These are phyloP conservation scores for Epinotia bilunana DNA, from an alignment of 2,888 invertebrate species.

Conservation along the genomic window DNA sequence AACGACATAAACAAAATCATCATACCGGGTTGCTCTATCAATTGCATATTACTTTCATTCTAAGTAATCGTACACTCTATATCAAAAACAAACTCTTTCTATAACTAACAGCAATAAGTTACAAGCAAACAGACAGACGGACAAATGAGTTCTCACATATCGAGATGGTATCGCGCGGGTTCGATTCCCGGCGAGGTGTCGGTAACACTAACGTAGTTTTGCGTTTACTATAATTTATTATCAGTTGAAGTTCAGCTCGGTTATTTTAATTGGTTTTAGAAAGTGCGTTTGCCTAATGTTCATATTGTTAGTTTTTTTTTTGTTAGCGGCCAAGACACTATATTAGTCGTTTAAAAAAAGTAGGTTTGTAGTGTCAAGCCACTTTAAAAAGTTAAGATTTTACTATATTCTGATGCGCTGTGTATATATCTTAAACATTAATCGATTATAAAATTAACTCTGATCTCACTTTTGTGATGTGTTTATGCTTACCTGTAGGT, in stretches of 20 bases:
- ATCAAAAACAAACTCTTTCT: slow-evolving; percentile 14
- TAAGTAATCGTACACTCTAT: slow-evolving; percentile 14
- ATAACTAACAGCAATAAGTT: slow-evolving; percentile 33
- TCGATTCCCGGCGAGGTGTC: slow-evolving; percentile 51
- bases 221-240: slow-evolving; percentile 26
- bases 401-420: too few relatives aligned
- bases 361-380: too few relatives aligned
- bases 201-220: slow-evolving; percentile 47
- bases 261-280: neutral
- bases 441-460: too few relatives aligned
- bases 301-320: neutral
- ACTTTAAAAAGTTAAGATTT: too few relatives aligned
- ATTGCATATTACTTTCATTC: slow-evolving; percentile 9
- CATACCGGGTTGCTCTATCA: neutral
- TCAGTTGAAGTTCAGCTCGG: slow-evolving; percentile 2
- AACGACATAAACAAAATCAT: neutral
- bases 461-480: neutral
- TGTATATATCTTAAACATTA: too few relatives aligned
- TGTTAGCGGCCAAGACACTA: too few relatives aligned
- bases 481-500: slow-evolving; percentile 15
- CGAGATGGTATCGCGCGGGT: slow-evolving; percentile 65
- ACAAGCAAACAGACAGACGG: slow-evolving; percentile 54
- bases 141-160: slow-evolving; percentile 71
- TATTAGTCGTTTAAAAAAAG: too few relatives aligned
- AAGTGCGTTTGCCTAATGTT: neutral